These are phyloP conservation scores for Camelus dromedarius DNA, from an alignment of 2,113 vertebrate species.

Conservation along the genomic window DNA sequence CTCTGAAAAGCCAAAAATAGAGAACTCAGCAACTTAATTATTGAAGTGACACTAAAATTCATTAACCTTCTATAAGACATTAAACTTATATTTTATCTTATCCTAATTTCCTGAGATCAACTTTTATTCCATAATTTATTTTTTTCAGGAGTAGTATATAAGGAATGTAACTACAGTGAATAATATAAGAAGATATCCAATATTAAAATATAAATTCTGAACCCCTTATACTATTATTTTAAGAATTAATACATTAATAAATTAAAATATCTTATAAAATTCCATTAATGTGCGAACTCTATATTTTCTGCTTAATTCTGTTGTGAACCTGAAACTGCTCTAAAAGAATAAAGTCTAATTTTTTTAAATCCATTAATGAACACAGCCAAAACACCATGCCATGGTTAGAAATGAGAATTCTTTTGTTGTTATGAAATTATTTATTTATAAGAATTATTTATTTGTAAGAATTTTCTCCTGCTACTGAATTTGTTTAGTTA, in stretches of 20 bases:
- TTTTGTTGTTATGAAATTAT: not conserved
- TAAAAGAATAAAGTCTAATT: too few species aligned
- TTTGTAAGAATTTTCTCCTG: constrained; percentile 48
- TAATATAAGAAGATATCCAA: not conserved
- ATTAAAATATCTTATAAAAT: constrained; percentile 38
- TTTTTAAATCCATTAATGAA: not conserved
- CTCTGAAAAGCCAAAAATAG: constrained; percentile 40
- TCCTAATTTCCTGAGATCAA: constrained; percentile 23
- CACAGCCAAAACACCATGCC: not conserved
- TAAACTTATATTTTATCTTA: not conserved
- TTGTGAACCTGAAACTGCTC: too few species aligned
- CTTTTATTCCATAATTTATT: not conserved
- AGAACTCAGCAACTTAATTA: constrained; percentile 32
- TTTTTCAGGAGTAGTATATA: constrained; percentile 38
- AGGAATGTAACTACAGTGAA: not conserved
- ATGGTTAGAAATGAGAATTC: constrained; percentile 44
- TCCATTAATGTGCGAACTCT: not conserved
- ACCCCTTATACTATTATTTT: not conserved
- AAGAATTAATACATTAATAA: not conserved
- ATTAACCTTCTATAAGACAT: not conserved
- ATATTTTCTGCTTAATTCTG: too few species aligned
- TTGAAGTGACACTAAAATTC: constrained; percentile 26
- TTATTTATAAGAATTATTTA: constrained; percentile 43
- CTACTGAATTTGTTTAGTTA: constrained; percentile 47
- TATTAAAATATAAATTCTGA: constrained; percentile 7